Conservation (phyloP, 2,113 vertebrate genomes). For the Muntiacus muntjak region DNA sequence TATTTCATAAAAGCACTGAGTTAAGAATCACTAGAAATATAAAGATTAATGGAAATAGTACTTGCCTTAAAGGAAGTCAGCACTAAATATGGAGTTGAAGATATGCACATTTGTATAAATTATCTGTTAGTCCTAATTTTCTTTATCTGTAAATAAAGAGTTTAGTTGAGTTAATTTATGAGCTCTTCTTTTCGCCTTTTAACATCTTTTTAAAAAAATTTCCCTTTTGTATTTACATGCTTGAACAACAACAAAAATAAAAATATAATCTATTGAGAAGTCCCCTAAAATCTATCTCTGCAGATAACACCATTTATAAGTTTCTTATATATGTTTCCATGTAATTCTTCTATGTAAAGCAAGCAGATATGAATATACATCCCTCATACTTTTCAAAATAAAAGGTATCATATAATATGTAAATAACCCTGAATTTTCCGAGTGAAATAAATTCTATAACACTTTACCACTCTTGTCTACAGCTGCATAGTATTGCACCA, state of each 20-base stretch:
- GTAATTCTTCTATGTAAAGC: neutral
- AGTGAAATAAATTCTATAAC: neutral
- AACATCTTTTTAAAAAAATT: neutral
- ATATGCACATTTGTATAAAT: neutral
- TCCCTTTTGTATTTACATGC: neutral
- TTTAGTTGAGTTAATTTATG: neutral
- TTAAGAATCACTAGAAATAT: neutral
- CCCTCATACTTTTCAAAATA: neutral
- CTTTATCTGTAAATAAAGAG: neutral
- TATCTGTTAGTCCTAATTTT: neutral
- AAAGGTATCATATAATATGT: neutral
- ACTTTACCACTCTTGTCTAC: neutral
- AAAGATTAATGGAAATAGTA: neutral
- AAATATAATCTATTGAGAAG: neutral
- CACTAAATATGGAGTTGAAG: neutral
- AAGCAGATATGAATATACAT: neutral
- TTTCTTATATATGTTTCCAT: neutral
- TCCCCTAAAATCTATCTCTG: neutral
- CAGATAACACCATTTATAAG: neutral
- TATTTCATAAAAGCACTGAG: constrained; percentile 7
- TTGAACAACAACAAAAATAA: neutral
- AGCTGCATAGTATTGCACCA: neutral
- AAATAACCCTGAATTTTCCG: neutral
- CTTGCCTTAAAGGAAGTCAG: neutral
- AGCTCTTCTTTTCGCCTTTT: neutral